phyloP scores from a whole-genome alignment of 2,888 invertebrate species.

The Heliconius cydno region DNA sequence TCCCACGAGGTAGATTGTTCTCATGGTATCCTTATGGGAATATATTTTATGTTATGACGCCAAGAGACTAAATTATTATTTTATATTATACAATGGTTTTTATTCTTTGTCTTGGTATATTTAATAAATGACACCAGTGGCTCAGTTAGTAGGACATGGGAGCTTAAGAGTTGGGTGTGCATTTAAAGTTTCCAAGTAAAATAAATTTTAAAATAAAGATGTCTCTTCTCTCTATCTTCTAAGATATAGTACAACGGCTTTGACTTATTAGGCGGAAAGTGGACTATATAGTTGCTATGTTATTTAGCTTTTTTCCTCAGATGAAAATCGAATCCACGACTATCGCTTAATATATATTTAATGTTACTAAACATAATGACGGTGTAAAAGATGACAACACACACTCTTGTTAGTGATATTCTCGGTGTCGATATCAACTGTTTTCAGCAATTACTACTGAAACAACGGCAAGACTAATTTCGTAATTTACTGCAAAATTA shows the following conservation, averaged over 20 bases:
- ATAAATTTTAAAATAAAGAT: too few species aligned
- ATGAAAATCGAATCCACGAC: background rate
- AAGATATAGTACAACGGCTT: too few species aligned
- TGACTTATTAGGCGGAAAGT: too few species aligned
- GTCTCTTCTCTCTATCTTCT: too few species aligned
- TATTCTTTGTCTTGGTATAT: background rate
- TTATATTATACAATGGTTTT: background rate
- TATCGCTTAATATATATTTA: background rate
- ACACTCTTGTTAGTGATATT: conserved; percentile 15
- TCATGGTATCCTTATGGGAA: background rate
- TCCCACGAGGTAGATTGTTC: conserved; percentile 14
- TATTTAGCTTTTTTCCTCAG: background rate
- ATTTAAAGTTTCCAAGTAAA: background rate
- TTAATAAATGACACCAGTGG: background rate
- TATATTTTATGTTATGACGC: background rate
- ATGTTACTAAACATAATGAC: background rate
- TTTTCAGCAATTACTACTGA: background rate
- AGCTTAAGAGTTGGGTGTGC: background rate
- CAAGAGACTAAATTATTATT: conserved; percentile 1
- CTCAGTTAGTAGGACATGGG: too few species aligned
- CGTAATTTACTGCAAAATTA: background rate
- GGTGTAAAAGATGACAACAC: conserved; percentile 9
- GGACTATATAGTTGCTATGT: too few species aligned
- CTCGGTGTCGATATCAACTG: conserved; percentile 15
- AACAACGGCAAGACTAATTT: background rate